Percentiles rank a stretch among this genome's conserved stretches.
These are phyloP conservation scores for Drosophila kambysellisi DNA, from an alignment of 2,888 invertebrate species.

Conservation along the genomic window DNA sequence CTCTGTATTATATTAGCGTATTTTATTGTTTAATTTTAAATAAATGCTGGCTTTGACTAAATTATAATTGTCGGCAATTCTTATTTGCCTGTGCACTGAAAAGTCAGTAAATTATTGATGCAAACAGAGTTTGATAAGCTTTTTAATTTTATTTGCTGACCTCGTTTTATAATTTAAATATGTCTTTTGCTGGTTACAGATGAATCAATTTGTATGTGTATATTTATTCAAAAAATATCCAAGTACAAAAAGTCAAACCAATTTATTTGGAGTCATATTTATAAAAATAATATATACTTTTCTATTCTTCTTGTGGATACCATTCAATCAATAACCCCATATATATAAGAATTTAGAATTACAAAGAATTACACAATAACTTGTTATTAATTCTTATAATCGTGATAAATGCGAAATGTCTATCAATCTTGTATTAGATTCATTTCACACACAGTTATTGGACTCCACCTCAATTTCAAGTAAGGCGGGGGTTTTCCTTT, in stretches of 20 bases:
- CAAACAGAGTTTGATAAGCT: neutral
- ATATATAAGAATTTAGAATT: neutral
- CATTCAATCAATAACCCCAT: neutral
- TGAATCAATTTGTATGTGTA: too few species aligned
- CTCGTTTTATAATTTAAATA: neutral
- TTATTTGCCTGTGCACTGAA: neutral
- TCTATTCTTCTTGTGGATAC: neutral
- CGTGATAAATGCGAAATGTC: slow-evolving; percentile 33
- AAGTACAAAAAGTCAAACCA: neutral
- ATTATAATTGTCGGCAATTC: neutral
- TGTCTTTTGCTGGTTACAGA: neutral
- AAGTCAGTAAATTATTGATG: neutral
- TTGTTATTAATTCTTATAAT: slow-evolving; percentile 24
- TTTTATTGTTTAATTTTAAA: neutral
- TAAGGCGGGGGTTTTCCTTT: slow-evolving; percentile 11
- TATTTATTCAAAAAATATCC: neutral
- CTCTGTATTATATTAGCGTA: neutral
- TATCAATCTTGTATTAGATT: slow-evolving; percentile 39
- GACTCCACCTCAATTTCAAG: slow-evolving; percentile 8
- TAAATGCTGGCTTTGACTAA: neutral
- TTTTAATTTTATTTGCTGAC: neutral
- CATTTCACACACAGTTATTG: slow-evolving; percentile 44
- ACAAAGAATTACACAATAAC: neutral
- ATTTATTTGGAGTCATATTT: neutral
- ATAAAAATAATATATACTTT: neutral